phyloP scores from a whole-genome alignment of 2,888 invertebrate species.

The Calliscelio sp. region DNA sequence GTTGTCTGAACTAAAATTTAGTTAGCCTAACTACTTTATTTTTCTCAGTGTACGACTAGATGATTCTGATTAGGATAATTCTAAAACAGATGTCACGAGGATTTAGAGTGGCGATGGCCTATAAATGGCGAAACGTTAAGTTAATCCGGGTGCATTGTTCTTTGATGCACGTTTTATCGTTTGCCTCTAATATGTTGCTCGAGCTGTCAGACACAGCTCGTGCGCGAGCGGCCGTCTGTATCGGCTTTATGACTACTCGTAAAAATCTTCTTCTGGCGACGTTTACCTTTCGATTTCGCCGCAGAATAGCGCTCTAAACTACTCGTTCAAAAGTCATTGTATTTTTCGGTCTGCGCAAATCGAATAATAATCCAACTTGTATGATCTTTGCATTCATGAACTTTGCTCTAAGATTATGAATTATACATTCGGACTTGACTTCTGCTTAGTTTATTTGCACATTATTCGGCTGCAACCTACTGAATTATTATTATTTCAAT shows the following conservation, averaged over 20 bases:
- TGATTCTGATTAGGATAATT: conserved; percentile 15
- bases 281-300: neutral
- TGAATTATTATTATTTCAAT: conserved; percentile 56
- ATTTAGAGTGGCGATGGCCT: conserved; percentile 14
- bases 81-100: neutral
- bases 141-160: conserved; percentile 29
- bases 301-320: neutral
- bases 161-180: conserved; percentile 42
- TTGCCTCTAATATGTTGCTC: neutral
- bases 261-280: conserved; percentile 1
- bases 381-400: conserved; percentile 47
- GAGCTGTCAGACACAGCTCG: neutral
- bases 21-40: too few species aligned
- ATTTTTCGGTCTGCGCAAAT: conserved; percentile 40
- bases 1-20: neutral
- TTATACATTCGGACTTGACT: conserved; percentile 40
- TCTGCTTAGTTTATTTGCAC: conserved; percentile 48
- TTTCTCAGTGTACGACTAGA: neutral
- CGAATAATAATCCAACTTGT: conserved; percentile 36
- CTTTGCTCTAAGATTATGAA: conserved; percentile 48
- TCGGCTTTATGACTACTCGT: conserved; percentile 42
- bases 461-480: conserved; percentile 43
- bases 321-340: conserved; percentile 23
- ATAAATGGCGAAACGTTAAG: conserved; percentile 2
- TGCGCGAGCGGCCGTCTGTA: neutral